Base-by-base conservation (phyloP, 2,888 invertebrate genomes). In the Torymus tubicola region DNA sequence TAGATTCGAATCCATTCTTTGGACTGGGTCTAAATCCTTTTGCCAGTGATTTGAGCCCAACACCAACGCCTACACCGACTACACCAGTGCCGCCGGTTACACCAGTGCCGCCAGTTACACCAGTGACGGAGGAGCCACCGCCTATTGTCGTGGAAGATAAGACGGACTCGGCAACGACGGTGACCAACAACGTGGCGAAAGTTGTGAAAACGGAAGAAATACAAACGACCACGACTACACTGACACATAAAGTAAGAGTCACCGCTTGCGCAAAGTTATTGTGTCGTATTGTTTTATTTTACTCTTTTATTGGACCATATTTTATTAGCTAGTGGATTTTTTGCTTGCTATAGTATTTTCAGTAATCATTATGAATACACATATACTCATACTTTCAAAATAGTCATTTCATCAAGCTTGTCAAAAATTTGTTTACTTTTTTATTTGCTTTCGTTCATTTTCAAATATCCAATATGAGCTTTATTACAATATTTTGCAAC, bases 1-100 rank as follows among this genome's bases (percentile, higher is more conserved):
- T 91, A 65, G 91, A 91, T 80, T 89, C 91, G 21, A 91, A 91
- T 85, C 91, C 91, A 42, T 90, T 91, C 80, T 87, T 92, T 82
- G 91, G 91, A 11, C 87, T 92, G 84, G 42, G 42, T 5, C 87
- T 91, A 16, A 90, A 91, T 84, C 88, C 91, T 55, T 90, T 91
- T 78, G 72, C 73, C 61, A 81, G 65, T 21, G 81, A 83, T 53
- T 65, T 83, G 52, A 79, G 65, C 50, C 63, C 79, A 8, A 50
- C 64, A 12, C 31, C 71, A 4, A 52, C 61, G 21, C 70, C 75
- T 12, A 53, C 16, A 8, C 42, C 70, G 31, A 55, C 63, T 18
- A 57, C 71, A 11, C 61, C 65, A 0, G 67, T 60, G 21, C 72
- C 53, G 18, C 16, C 77, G 52, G 74, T 70, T 21, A 57, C 70